A percentile compares a stretch with the other conserved stretches of the same genome.
Evolutionary conservation across 64 coral and sea anemone species (phyloP).

Genomic region (Exaiptasia diaphana): DNA sequence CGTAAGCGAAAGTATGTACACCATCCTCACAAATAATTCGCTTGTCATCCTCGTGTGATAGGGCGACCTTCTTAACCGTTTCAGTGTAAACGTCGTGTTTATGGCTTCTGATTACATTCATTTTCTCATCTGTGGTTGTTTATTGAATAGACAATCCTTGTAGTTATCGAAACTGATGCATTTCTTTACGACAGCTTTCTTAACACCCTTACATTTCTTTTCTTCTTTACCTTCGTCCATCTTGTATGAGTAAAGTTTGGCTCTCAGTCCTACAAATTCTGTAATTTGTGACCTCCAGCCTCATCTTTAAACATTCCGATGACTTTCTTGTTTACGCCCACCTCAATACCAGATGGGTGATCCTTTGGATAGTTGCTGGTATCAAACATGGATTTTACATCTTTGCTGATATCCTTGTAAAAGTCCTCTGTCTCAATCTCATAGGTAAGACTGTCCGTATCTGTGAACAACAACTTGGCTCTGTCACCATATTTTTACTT

Average conservation of each 20-base stretch:
- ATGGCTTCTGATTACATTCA: constrained; percentile 5
- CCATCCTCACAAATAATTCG: constrained; percentile 5
- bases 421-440: constrained; percentile 2
- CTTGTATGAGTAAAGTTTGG: background rate
- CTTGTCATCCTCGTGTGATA: background rate
- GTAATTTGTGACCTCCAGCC: background rate
- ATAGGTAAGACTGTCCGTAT: background rate
- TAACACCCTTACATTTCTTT: constrained; percentile 6
- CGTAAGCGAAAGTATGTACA: background rate
- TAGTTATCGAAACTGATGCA: background rate
- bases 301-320: constrained; percentile 13
- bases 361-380: constrained; percentile 8
- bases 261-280: constrained; percentile 1
- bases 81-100: background rate
- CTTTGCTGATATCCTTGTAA: background rate
- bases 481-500: background rate
- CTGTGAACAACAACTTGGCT: background rate
- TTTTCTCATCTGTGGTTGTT: background rate
- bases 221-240: background rate
- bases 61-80: background rate
- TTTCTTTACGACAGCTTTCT: background rate
- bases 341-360: background rate
- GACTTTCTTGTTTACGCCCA: background rate
- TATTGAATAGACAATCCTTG: background rate
- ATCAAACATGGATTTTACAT: constrained; percentile 20